Evolutionary conservation across 1,140 invertebrate species (phyloP).

Genomic region (Sycophila sp.): DNA sequence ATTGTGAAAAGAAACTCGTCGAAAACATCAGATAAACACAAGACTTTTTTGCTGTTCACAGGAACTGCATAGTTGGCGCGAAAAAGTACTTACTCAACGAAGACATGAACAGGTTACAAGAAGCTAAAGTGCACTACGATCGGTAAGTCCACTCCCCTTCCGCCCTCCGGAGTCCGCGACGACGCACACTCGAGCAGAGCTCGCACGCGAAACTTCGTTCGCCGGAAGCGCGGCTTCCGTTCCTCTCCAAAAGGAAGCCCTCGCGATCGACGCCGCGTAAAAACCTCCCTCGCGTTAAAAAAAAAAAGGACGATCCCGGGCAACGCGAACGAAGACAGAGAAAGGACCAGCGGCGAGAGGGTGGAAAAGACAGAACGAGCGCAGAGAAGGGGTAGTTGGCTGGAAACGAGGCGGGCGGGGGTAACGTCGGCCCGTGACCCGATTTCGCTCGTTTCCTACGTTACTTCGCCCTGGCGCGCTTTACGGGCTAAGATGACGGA

Average conservation of each 20-base stretch:
- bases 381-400: too few relatives aligned
- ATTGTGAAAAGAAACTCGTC: background rate
- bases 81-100: slow-evolving; percentile 71
- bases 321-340: too few relatives aligned
- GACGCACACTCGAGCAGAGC: background rate
- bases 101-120: slow-evolving; percentile 63
- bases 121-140: slow-evolving; percentile 60
- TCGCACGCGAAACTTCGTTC: background rate
- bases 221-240: too few relatives aligned
- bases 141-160: slow-evolving; percentile 60
- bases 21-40: background rate
- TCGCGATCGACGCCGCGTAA: background rate
- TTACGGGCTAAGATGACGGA: background rate
- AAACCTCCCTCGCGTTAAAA: background rate
- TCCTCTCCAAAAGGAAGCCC: background rate
- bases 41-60: slow-evolving; percentile 46
- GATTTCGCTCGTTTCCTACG: background rate
- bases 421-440: background rate
- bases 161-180: background rate
- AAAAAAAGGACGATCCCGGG: too few relatives aligned
- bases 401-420: too few relatives aligned
- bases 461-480: background rate
- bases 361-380: too few relatives aligned
- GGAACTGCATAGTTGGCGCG: slow-evolving; percentile 66
- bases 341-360: background rate